These are phyloP conservation scores for Podiceps cristatus DNA, from an alignment of 2,113 vertebrate genomes.

Conservation along the genomic window DNA sequence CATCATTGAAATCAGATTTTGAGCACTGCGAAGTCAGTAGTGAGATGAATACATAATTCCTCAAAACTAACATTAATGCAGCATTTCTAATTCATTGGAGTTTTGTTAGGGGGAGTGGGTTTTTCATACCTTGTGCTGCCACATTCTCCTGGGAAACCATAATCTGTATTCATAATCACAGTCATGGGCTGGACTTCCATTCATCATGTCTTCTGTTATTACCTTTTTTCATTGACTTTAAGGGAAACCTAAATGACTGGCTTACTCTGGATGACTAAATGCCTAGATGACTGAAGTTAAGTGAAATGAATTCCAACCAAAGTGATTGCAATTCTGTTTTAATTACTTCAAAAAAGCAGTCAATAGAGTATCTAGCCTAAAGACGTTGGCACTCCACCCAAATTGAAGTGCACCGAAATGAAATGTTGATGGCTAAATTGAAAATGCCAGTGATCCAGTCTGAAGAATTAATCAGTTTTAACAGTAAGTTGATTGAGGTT, in stretches of 20 bases:
- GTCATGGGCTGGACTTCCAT: not conserved
- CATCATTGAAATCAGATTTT: not conserved
- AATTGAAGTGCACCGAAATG: not conserved
- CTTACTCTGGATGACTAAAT: constrained; percentile 7
- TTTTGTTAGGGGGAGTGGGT: not conserved
- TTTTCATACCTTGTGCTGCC: not conserved
- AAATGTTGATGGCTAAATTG: constrained; percentile 15
- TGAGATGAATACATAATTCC: not conserved
- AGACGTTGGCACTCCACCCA: not conserved
- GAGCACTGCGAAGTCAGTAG: not conserved
- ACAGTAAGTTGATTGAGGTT: not conserved
- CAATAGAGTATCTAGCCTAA: constrained; percentile 1
- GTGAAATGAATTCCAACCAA: not conserved
- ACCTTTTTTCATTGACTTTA: not conserved
- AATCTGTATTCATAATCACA: not conserved
- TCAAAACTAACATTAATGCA: not conserved
- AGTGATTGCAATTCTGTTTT: constrained; percentile 22
- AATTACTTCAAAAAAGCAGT: constrained; percentile 43
- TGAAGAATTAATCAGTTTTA: constrained; percentile 35
- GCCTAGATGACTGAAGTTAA: not conserved
- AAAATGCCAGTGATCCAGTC: constrained; percentile 13
- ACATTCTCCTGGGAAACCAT: not conserved
- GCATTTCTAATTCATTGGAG: not conserved
- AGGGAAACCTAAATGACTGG: not conserved
- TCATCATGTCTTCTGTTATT: not conserved